phyloP scores from a whole-genome alignment of 2,797 vertebrate species.

The Acanthurus leucopareius region DNA sequence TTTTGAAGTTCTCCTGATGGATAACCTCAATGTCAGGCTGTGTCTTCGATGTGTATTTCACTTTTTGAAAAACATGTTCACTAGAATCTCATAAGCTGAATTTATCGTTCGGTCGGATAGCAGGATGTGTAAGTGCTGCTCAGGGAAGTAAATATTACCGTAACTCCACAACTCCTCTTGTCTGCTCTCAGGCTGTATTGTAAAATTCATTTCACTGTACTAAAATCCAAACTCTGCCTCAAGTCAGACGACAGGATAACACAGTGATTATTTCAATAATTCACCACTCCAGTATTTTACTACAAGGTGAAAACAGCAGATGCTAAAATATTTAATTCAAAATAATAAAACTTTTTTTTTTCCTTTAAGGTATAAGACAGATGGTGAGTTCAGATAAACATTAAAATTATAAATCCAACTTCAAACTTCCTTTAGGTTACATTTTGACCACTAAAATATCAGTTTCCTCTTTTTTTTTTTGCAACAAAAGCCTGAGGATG shows the following conservation, averaged over 20 bases:
- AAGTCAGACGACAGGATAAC: neutral
- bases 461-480: too few species aligned
- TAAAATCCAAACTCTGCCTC: constrained; percentile 4
- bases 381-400: neutral
- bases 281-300: constrained; percentile 11
- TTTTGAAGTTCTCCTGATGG: neutral
- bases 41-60: neutral
- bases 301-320: neutral
- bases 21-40: neutral
- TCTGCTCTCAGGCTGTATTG: constrained; percentile 1
- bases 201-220: constrained; percentile 24
- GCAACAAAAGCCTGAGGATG: neutral
- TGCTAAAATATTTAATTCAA: neutral
- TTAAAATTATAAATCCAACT: neutral
- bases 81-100: neutral
- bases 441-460: neutral
- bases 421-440: neutral
- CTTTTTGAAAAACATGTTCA: neutral
- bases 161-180: neutral
- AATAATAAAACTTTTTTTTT: neutral
- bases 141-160: neutral
- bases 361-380: neutral
- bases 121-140: neutral
- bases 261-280: constrained; percentile 33
- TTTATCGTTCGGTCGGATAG: neutral